Evolutionary conservation across 2,797 vertebrate genomes (phyloP), one percentile per base, ranked within the genome.

Genomic region (Mycteria americana): DNA sequence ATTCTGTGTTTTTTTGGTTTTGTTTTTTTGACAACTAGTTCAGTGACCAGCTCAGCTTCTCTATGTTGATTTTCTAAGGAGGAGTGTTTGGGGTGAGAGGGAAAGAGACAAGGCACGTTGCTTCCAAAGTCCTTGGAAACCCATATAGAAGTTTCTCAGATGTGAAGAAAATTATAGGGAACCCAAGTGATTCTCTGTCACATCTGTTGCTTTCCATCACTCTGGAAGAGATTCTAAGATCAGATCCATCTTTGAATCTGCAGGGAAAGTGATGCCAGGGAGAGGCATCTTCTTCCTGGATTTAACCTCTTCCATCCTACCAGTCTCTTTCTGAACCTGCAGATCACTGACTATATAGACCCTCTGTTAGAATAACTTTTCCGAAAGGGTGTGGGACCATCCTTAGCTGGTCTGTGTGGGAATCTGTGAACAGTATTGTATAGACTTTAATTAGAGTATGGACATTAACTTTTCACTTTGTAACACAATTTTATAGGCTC

Each of bases 401-500:
- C 51, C 28, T 59, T 88, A 81, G 53, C 25, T 79, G 39, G 10
- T 59, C 59, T 81, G 8, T 4, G 11, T 86, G 50, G 13, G 41
- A 46, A 21, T 57, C 54, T 79, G 33, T 70, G 63, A 64, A 54
- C 17, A 78, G 54, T 74, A 50, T 8, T 88, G 56, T 86, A 16
- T 22, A 8, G 31, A 28, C 23, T 67, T 75, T 37, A 86, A 72
- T 37, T 54, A 59, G 50, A n/a, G 14, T 21, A 35, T 9, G 18
- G 17, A 80, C 81, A 93, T 81, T 92, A 95, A 93, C 79, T 73
- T 65, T 77, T 88, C 46, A 18, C 50, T 94, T 92, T 93, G 50
- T 95, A 57, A 95, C 69, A 85, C 37, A 27, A 93, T 95, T 90
- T 96, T 92, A 4, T 75, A 97, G 96, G 97, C 45, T 95, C 97